Conservation (phyloP, 2,888 invertebrate genomes). For the Cosmopolites sordidus region DNA sequence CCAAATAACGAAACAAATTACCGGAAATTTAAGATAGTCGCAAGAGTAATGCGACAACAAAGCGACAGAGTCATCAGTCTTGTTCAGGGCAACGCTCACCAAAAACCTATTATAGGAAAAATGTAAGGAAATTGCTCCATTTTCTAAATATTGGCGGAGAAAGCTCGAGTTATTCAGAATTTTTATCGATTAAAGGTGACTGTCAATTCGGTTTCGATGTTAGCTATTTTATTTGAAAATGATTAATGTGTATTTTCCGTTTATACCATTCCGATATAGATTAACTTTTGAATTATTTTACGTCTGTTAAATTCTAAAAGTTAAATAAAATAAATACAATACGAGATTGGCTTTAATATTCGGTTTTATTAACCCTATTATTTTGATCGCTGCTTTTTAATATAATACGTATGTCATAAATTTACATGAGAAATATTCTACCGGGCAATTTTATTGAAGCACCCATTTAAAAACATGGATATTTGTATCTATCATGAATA, state of each 20-base stretch:
- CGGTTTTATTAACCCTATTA: too few species aligned
- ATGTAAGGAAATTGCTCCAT: slow-evolving; percentile 21
- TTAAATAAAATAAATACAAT: too few species aligned
- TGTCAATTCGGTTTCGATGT: neutral
- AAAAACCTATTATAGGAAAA: slow-evolving; percentile 10
- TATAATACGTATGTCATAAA: too few species aligned
- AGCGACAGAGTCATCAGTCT: slow-evolving; percentile 20
- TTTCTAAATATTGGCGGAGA: slow-evolving; percentile 13
- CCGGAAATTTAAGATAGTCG: slow-evolving; percentile 21
- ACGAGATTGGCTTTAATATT: too few species aligned
- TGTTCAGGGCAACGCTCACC: slow-evolving; percentile 10
- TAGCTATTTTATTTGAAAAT: neutral
- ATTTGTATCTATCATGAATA: too few species aligned
- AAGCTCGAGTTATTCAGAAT: slow-evolving; percentile 9
- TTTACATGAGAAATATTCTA: too few species aligned
- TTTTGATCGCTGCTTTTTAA: too few species aligned
- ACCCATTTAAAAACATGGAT: too few species aligned
- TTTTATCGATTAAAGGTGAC: slow-evolving; percentile 3
- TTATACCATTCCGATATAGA: neutral
- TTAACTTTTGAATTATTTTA: too few species aligned
- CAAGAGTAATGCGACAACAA: slow-evolving; percentile 17
- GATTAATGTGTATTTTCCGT: neutral
- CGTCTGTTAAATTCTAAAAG: too few species aligned
- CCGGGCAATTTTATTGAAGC: too few species aligned
- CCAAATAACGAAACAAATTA: slow-evolving; percentile 25